Percentiles rank a stretch among this genome's conserved stretches.
Conservation (phyloP, 2,113 vertebrate genomes). For the Dipodomys spectabilis region DNA sequence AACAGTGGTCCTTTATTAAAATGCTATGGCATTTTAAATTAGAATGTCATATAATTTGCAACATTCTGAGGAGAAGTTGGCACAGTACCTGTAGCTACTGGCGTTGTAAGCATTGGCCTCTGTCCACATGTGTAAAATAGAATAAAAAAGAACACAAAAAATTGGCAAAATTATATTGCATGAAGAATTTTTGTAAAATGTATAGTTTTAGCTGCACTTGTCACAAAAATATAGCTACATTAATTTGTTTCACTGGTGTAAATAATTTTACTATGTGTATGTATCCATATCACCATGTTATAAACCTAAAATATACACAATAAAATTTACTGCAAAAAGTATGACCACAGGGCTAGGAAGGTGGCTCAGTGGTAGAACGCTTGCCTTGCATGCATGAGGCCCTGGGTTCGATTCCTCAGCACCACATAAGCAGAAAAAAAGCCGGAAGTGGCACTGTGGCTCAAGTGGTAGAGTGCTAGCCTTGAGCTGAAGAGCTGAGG, state of each 20-base stretch:
- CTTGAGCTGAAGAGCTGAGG: too few species aligned
- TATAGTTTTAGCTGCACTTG: background rate
- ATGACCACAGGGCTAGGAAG: too few species aligned
- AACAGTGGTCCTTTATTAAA: slow-evolving; percentile 28
- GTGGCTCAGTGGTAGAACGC: too few species aligned
- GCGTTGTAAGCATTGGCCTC: background rate
- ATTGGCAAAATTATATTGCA: background rate
- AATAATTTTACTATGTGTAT: background rate
- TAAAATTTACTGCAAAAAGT: background rate
- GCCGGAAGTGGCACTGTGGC: too few species aligned
- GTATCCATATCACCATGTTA: background rate
- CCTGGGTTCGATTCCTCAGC: too few species aligned
- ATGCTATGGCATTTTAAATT: background rate
- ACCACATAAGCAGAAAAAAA: too few species aligned
- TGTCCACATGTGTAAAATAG: background rate
- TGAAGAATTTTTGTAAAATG: background rate
- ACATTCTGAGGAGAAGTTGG: background rate
- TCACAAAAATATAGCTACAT: background rate
- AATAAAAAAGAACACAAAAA: background rate
- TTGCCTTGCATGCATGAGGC: too few species aligned
- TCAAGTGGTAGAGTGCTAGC: too few species aligned
- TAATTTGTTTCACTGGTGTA: background rate
- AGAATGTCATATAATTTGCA: slow-evolving; percentile 10
- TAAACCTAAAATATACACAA: background rate
- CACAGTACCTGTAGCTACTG: background rate